phyloP scores from a whole-genome alignment of 2,113 vertebrate species.

The Chunga burmeisteri region DNA sequence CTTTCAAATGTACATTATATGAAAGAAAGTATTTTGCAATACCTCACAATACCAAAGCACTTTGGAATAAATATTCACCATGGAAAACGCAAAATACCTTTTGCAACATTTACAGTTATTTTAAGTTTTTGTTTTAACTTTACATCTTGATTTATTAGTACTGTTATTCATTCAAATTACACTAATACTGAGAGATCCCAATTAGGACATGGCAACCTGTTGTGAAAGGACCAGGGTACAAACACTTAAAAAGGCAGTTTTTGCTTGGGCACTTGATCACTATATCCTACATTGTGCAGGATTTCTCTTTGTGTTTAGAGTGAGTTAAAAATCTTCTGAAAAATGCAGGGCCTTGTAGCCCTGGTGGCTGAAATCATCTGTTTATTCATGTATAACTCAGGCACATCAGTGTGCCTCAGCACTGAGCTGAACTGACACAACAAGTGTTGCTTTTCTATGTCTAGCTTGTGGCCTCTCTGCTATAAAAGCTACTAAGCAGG shows the following conservation, averaged over 20 bases:
- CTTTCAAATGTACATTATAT: conserved; percentile 2
- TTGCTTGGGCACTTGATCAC: not conserved
- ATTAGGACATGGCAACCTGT: not conserved
- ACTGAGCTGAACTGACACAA: conserved; percentile 56
- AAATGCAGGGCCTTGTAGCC: conserved; percentile 21
- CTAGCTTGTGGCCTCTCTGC: conserved; percentile 40
- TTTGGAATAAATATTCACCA: not conserved
- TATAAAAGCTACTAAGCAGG: conserved; percentile 48
- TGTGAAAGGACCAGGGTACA: not conserved
- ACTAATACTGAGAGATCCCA: not conserved
- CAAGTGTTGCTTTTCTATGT: conserved; percentile 51
- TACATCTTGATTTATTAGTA: not conserved
- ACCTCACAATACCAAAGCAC: not conserved
- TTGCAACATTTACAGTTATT: not conserved
- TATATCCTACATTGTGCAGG: not conserved
- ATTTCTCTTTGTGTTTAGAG: not conserved
- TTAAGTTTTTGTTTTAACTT: not conserved
- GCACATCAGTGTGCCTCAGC: conserved; percentile 41
- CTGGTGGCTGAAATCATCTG: conserved; percentile 40
- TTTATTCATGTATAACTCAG: conserved; percentile 60
- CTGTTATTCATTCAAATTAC: not conserved
- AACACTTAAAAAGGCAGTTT: not conserved
- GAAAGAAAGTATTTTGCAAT: conserved; percentile 14
- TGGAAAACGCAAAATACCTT: not conserved
- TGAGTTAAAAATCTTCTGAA: conserved; percentile 39